Percentiles rank a stretch among this genome's conserved stretches.
phyloP scores from a whole-genome alignment of 23 tunicate genomes.

The Trididemnum clinides region DNA sequence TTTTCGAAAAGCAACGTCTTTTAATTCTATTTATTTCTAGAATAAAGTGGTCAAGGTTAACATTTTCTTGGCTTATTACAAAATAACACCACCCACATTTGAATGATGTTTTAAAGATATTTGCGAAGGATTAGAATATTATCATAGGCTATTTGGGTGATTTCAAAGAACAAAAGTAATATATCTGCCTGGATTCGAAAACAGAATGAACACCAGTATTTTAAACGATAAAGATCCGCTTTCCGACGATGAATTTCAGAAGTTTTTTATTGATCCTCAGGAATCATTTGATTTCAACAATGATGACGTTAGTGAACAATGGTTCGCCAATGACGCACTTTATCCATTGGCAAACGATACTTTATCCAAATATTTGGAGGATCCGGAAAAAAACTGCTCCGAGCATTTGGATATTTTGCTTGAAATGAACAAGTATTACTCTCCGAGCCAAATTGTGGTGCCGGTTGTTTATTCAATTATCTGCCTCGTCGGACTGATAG shows the following conservation, averaged over 20 bases:
- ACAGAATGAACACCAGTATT: not conserved
- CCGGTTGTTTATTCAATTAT: conserved; percentile 63
- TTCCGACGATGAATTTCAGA: not conserved
- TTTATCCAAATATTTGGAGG: not conserved
- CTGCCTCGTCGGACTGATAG: conserved; percentile 61
- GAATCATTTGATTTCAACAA: not conserved
- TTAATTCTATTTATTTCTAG: no score
- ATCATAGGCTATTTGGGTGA: no score
- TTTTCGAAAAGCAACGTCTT: no score
- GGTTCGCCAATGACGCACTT: not conserved
- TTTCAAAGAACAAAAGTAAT: no score
- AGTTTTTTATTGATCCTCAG: not conserved
- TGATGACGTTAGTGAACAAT: no score
- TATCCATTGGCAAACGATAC: not conserved
- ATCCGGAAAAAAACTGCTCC: conserved; percentile 32
- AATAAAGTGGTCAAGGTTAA: no score
- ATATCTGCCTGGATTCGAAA: no score
- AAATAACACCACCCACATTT: no score
- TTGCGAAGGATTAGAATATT: no score
- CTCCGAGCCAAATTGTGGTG: conserved; percentile 59
- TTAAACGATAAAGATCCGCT: not conserved
- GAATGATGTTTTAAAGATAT: no score
- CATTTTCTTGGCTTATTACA: no score
- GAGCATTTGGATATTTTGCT: conserved; percentile 18
- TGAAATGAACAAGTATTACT: conserved; percentile 37